phyloP scores from a whole-genome alignment of 2,888 invertebrate genomes.

The Hyppa rectilinea region DNA sequence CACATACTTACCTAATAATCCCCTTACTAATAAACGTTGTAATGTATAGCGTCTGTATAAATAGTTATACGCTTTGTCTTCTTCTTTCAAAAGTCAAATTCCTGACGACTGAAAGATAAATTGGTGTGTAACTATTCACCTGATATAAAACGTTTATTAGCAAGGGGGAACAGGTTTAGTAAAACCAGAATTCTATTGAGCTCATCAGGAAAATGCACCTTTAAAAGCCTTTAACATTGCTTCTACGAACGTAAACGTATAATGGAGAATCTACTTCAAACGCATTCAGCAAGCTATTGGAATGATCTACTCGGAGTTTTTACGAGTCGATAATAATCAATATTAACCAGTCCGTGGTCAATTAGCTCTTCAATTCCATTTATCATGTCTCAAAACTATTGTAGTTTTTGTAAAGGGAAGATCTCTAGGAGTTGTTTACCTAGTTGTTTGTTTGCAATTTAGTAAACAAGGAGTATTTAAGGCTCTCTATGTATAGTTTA shows the following conservation, averaged over 20 bases:
- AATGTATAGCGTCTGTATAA: too few species aligned
- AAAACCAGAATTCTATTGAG: neutral
- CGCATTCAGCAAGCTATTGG: neutral
- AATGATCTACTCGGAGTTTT: conserved; percentile 5
- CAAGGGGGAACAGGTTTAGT: too few species aligned
- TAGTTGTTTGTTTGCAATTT: neutral
- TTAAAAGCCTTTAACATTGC: neutral
- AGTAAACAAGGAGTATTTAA: neutral
- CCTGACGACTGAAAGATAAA: too few species aligned
- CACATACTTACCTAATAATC: too few species aligned
- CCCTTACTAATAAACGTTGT: too few species aligned
- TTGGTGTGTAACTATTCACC: too few species aligned
- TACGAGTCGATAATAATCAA: conserved; percentile 23
- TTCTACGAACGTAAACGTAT: conserved; percentile 12
- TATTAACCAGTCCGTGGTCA: conserved; percentile 13
- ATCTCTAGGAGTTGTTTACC: neutral
- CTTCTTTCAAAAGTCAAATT: too few species aligned
- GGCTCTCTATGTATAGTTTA: neutral
- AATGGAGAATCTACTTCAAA: conserved; percentile 32
- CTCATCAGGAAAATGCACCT: conserved; percentile 10
- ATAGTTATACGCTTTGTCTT: too few species aligned
- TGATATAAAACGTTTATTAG: too few species aligned
- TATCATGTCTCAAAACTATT: conserved; percentile 2
- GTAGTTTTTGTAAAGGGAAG: neutral
- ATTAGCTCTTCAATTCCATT: neutral